Evolutionary conservation across 2,888 invertebrate genomes (phyloP), one percentile per base, ranked within the genome.

Genomic region (Lepeophtheirus nordmannii): DNA sequence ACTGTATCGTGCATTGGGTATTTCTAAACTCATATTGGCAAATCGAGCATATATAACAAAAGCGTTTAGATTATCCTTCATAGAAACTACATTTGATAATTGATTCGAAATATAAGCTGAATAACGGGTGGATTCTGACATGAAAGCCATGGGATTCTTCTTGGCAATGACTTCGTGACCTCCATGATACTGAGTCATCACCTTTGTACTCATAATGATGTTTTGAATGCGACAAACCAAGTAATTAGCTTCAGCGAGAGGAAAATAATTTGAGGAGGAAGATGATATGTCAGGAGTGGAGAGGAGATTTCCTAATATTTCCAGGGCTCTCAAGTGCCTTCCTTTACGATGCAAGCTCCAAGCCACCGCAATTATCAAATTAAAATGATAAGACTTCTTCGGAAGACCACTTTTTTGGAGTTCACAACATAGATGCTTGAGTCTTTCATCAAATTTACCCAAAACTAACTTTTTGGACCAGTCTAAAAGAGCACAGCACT

Each of bases 401-500:
- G 30, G 30, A 30, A 7, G 30, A 14, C 53, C 53, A 46, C n/a
- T 17, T 46, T 46, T 46, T 17, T 46, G 53, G 2, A n/a, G n/a
- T 8, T 46, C 53, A 14, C 5, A 17, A 17, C 53, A 46, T 2
- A n/a, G 17, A 46, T 46, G 53, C 8, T 46, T 14, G 17, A 46
- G 53, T 5, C 53, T 14, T 46, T 46, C 53, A 14, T 46, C 53
- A 46, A n/a, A 17, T 17, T 46, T 46, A 14, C 53, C 53, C 53
- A 46, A n/a, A 17, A 46, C 53, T n/a, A 46, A 17, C 53, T 46
- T 46, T 17, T 46, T 46, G 53, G 53, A 46, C 53, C 53, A 46
- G 53, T 46, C 53, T 8, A 46, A 17, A 17, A 46, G 53, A 17
- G 53, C 53, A 46, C n/a, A 17, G 8, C 2, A n/a, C 53, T 46